Base-by-base conservation (phyloP, 2,797 vertebrate genomes). In the Nasua narica region DNA sequence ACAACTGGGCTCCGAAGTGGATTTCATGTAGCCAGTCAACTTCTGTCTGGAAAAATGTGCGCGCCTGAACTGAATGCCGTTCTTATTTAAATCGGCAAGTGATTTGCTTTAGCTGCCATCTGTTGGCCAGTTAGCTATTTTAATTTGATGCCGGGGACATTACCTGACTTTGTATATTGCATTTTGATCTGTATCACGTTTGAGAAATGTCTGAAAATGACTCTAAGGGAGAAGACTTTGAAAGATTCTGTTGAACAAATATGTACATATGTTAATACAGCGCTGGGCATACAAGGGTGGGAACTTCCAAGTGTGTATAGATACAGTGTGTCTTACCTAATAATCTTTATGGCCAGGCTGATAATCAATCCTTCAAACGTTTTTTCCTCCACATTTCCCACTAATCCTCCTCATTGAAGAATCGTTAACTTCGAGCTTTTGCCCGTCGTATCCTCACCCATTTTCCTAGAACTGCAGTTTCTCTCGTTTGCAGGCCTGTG, bases 61-160 rank as follows among this genome's bases (percentile, higher is more conserved):
- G 7, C 5, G 27, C 83, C 97, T 89, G 97, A 97, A 97, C 95
- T 0, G 37, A 98, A 97, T 82, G 87, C 95, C 13, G 98, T 97
- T 97, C 98, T 98, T 98, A 98, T 98, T 98, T 98, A 98, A 98
- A 98, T 98, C 97, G 96, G 98, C 95, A 86, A 97, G 98, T 96
- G 98, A 98, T 98, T 98, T 98, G 98, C 95, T 98, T 98, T 94
- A 98, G 98, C 98, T 98, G 98, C 99, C 98, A 98, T 99, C 98
- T 99, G 98, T 99, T 98, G 98, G 98, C 98, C 98, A 0, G 98
- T 98, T 98, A 98, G 98, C 98, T 98, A 96, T 98, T 98, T 98
- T 98, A 98, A 98, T 98, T 98, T 97, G 97, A 48, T 62, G 97
- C 97, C 79, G 91, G 96, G 98, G 98, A 97, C 97, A 96, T 98